A percentile compares a stretch with the other conserved stretches of the same genome.
Conservation (phyloP, 30 jellyfish, hydroid and myxozoan species). For the Catostylus mosaicus region DNA sequence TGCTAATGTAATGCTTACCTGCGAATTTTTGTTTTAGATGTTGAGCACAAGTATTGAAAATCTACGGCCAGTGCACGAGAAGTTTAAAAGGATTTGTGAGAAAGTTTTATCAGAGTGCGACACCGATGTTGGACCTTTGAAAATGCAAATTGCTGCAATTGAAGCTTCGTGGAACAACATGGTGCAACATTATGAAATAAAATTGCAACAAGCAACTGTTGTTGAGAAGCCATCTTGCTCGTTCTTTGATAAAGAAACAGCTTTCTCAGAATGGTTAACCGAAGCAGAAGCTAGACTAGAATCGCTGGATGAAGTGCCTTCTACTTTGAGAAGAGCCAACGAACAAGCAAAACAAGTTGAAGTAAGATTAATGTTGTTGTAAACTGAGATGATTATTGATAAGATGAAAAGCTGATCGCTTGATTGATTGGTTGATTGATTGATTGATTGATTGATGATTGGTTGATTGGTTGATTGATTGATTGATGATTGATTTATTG, state of each 20-base stretch:
- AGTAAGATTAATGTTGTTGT: conserved; percentile 5
- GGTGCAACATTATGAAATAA: conserved; percentile 10
- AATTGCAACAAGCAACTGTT: neutral
- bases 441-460: neutral
- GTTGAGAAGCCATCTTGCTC: conserved; percentile 12
- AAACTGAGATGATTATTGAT: neutral
- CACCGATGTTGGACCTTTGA: conserved; percentile 11
- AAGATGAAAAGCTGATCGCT: neutral
- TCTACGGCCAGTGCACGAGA: conserved; percentile 34
- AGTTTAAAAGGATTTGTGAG: conserved; percentile 9
- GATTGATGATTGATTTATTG: neutral
- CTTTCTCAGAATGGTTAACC: conserved; percentile 31
- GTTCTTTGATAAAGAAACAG: conserved; percentile 9
- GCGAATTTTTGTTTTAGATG: neutral
- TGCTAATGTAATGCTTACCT: too few relatives aligned
- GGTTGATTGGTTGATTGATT: neutral
- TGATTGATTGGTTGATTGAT: neutral
- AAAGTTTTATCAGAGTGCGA: conserved; percentile 21
- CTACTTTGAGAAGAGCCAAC: conserved; percentile 13
- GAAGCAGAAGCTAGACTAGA: conserved; percentile 38
- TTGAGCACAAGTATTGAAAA: conserved; percentile 10
- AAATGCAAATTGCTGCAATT: conserved; percentile 16
- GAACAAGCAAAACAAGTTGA: neutral
- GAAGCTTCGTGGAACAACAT: conserved; percentile 51
- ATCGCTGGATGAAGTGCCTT: conserved; percentile 27